These are phyloP conservation scores for Capromys pilorides DNA, from an alignment of 2,797 vertebrate species.

Conservation along the genomic window DNA sequence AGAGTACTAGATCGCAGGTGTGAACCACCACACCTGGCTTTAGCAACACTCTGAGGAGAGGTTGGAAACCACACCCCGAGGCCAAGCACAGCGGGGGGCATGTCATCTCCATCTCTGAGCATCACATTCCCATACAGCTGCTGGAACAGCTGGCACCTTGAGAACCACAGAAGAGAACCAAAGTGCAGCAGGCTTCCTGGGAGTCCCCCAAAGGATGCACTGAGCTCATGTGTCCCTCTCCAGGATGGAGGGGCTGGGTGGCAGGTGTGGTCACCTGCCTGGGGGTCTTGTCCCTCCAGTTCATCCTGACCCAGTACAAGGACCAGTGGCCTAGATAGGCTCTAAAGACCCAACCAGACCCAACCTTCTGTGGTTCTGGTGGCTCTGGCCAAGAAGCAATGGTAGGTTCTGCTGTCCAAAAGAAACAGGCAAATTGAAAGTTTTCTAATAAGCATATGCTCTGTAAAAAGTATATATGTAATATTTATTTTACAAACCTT, in stretches of 20 bases:
- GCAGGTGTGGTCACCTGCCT: neutral
- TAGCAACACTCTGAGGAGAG: neutral
- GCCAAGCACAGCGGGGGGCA: neutral
- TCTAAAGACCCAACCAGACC: neutral
- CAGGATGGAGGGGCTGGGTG: neutral
- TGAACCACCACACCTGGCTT: neutral
- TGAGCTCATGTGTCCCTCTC: fast-evolving
- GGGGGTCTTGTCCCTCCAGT: neutral
- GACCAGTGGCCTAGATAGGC: conserved; percentile 10
- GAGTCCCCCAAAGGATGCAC: neutral
- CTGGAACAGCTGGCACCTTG: neutral
- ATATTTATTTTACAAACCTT: neutral
- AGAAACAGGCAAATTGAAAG: neutral
- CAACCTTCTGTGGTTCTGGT: neutral
- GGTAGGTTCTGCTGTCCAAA: neutral
- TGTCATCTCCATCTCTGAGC: neutral
- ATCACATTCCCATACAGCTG: neutral
- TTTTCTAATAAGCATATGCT: neutral
- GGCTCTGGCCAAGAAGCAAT: neutral
- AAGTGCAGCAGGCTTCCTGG: neutral
- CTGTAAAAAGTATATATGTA: neutral
- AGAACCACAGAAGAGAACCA: neutral
- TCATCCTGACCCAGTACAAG: conserved; percentile 5
- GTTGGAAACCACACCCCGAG: neutral
- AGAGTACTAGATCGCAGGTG: neutral